Evolutionary conservation across 1,140 invertebrate species (phyloP).

Genomic region (Brachionus calyciflorus): DNA sequence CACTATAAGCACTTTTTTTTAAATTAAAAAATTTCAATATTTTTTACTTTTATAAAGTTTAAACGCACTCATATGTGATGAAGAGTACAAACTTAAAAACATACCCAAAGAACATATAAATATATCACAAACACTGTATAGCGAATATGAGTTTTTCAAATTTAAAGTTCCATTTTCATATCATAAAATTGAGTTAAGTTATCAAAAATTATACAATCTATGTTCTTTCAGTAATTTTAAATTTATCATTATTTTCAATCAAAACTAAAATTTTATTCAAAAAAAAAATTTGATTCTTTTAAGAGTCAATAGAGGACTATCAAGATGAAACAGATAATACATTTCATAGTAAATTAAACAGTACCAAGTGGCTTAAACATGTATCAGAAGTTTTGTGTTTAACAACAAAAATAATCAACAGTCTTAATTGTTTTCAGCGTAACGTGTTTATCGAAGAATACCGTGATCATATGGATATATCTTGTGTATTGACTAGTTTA

Average conservation of each 20-base stretch:
- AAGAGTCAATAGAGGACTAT: not conserved
- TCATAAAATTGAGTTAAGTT: conserved; percentile 20
- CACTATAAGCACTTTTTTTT: not conserved
- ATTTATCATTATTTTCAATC: not conserved
- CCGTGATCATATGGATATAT: not conserved
- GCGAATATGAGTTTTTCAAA: conserved; percentile 28
- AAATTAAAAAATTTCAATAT: not conserved
- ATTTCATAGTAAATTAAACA: not conserved
- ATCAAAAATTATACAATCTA: not conserved
- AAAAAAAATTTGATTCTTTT: too few relatives aligned
- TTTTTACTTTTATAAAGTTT: not conserved
- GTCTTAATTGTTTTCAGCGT: not conserved
- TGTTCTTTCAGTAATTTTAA: not conserved
- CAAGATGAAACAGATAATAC: not conserved
- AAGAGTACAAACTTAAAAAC: not conserved
- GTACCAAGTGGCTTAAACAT: conserved; percentile 1
- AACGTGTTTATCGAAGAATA: conserved; percentile 31
- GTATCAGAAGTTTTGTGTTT: not conserved
- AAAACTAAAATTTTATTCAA: not conserved
- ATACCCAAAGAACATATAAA: not conserved
- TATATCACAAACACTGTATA: not conserved
- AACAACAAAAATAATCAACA: not conserved
- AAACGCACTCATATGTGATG: not conserved
- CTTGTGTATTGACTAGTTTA: not conserved
- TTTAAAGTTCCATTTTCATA: conserved; percentile 23